Conservation (phyloP, 2,888 invertebrate species). For the Hedychridium roseum region DNA sequence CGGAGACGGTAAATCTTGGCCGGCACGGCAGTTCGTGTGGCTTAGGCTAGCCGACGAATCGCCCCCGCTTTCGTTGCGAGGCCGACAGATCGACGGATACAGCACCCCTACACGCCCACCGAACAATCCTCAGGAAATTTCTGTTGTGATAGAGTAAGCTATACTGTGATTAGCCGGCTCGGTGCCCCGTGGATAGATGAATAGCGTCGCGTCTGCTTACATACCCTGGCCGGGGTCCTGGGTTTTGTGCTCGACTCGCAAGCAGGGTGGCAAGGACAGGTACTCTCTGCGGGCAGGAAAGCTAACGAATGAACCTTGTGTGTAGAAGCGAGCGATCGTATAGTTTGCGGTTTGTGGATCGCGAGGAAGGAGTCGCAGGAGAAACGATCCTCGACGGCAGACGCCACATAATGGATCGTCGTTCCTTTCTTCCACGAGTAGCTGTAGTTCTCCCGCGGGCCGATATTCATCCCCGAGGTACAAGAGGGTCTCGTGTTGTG, state of each 20-base stretch:
- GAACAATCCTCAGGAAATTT: constrained; percentile 23
- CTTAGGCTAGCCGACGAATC: too few relatives aligned
- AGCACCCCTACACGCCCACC: constrained; percentile 29
- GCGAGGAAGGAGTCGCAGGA: constrained; percentile 27
- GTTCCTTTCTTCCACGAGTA: constrained; percentile 11
- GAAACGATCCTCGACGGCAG: constrained; percentile 36
- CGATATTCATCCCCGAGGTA: too few relatives aligned
- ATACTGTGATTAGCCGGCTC: constrained; percentile 34
- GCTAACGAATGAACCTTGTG: too few relatives aligned
- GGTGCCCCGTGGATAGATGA: not conserved
- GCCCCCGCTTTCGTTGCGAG: constrained; percentile 33
- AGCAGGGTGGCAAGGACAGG: too few relatives aligned
- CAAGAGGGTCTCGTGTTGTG: constrained; percentile 8
- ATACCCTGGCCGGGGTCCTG: too few relatives aligned
- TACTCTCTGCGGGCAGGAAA: too few relatives aligned
- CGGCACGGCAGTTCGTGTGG: constrained; percentile 49
- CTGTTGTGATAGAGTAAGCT: constrained; percentile 32
- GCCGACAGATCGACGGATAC: constrained; percentile 41
- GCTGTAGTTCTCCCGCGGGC: not conserved
- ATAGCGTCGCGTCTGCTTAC: too few relatives aligned
- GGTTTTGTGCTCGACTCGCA: too few relatives aligned
- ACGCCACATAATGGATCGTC: constrained; percentile 46
- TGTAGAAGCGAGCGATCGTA: constrained; percentile 4
- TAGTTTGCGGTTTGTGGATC: constrained; percentile 17
- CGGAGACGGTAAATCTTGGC: constrained; percentile 53